A percentile compares a stretch with the other conserved stretches of the same genome.
These are phyloP conservation scores for Hylyphantes graminicola DNA, from an alignment of 1,140 invertebrate genomes.

Conservation along the genomic window DNA sequence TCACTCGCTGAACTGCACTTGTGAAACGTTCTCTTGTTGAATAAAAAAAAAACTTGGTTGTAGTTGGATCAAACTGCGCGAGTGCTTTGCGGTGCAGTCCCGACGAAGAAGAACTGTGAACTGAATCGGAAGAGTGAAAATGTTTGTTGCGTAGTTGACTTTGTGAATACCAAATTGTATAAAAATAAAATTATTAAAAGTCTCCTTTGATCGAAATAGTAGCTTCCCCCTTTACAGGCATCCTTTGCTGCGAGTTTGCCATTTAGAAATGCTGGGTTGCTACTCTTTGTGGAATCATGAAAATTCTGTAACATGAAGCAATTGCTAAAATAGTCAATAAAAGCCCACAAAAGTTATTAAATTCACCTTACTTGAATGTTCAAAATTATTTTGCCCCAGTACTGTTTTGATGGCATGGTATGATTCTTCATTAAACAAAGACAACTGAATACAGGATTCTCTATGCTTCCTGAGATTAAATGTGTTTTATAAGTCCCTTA, in stretches of 20 bases:
- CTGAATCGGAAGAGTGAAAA: constrained; percentile 37
- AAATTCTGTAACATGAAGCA: no score
- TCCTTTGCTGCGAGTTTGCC: constrained; percentile 20
- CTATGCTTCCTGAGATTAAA: no score
- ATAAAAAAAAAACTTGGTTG: constrained; percentile 41
- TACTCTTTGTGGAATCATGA: no score
- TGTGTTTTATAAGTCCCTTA: no score
- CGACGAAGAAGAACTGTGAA: constrained; percentile 25
- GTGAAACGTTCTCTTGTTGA: constrained; percentile 24
- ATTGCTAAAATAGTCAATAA: no score
- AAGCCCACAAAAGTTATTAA: no score
- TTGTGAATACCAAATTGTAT: constrained; percentile 53
- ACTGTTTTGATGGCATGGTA: no score
- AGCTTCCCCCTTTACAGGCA: constrained; percentile 11
- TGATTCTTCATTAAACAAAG: no score
- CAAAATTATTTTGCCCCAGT: no score
- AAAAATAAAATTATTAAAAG: constrained; percentile 34
- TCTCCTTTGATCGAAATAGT: constrained; percentile 37
- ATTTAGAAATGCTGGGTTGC: constrained; percentile 23
- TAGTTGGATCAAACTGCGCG: constrained; percentile 19
- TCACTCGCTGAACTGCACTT: constrained; percentile 52
- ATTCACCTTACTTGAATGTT: no score
- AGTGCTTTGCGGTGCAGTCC: constrained; percentile 35
- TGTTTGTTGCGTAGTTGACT: constrained; percentile 17
- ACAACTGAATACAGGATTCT: no score